These are phyloP conservation scores for Nephila pilipes DNA, from an alignment of 1,140 invertebrate genomes.

Conservation along the genomic window DNA sequence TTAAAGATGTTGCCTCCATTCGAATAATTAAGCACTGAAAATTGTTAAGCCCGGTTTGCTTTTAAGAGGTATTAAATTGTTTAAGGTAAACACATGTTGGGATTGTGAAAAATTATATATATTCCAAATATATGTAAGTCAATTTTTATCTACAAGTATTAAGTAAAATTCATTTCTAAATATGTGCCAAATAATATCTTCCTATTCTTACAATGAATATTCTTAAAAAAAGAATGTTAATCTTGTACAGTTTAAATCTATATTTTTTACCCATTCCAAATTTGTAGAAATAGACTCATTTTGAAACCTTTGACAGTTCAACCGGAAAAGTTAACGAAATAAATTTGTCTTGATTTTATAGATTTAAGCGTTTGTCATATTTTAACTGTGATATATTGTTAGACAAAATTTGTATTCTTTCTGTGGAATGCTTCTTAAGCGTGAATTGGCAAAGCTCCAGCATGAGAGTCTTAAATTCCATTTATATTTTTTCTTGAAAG, in stretches of 20 bases:
- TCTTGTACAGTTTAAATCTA: background rate
- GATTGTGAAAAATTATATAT: no score
- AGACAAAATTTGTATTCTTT: slow-evolving; percentile 47
- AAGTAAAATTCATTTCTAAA: no score
- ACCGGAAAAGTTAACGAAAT: background rate
- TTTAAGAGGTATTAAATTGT: no score
- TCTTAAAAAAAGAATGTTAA: no score
- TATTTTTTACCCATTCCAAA: background rate
- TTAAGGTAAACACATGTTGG: no score
- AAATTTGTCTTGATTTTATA: background rate
- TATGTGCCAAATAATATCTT: no score
- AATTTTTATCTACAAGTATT: no score
- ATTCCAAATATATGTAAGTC: no score
- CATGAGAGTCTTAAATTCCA: slow-evolving; percentile 21
- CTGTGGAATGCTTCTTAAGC: background rate
- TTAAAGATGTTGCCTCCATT: no score
- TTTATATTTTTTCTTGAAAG: slow-evolving; percentile 35
- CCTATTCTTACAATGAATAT: no score
- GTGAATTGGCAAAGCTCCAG: slow-evolving; percentile 45
- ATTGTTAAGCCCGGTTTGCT: no score
- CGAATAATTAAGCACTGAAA: no score
- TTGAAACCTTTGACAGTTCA: background rate
- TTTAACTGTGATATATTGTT: slow-evolving; percentile 44
- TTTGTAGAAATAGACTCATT: background rate
- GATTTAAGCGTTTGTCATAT: slow-evolving; percentile 45